Base-by-base conservation (phyloP, 2,797 vertebrate genomes). In the Xiphorhynchus erythropygius region DNA sequence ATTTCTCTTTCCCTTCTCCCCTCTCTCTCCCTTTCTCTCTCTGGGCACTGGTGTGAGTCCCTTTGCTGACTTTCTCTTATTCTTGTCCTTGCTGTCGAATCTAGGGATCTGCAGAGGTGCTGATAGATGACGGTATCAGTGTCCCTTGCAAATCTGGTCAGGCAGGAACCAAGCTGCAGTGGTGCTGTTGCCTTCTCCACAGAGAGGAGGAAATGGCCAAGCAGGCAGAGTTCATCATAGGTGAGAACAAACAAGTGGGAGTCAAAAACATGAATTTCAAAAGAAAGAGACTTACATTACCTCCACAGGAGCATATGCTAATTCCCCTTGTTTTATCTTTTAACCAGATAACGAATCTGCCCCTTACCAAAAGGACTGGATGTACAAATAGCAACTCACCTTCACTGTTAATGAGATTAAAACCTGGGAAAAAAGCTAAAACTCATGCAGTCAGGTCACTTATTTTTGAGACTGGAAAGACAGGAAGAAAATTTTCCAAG, bases 131-230 rank as follows among this genome's bases (percentile, higher is more conserved):
- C 62, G 47, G 56, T 37, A 19, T 28, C 0, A 0, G 21, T 30
- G n/a, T 27, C 49, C 64, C 15, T 17, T 2, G 7, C 60, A 71
- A 68, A 78, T 25, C 27, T 6, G 3, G 25, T 41, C 49, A 55
- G 67, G 42, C 14, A 69, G 56, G 39, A 64, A 4, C n/a, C 53
- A 63, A 27, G 7, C 33, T 0, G 0, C 8, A 5, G 25, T 7
- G 28, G 24, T 70, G 41, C 68, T 89, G 79, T 82, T 85, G 64
- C 67, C 21, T 67, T 50, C 59, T 55, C 63, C 0, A 0, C 23
- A 44, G 47, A 50, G 55, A 80, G 44, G 7, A 17, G 41, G 27
- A 88, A 75, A 50, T 35, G 27, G 33, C 44, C 39, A 47, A 44
- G 63, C 24, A 82, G 35, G 30, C 18, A 35, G 32, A 65, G 56